Percentiles rank a stretch among this genome's conserved stretches.
These are phyloP conservation scores for Graphium colonna DNA, from an alignment of 2,888 invertebrate species.

Conservation along the genomic window DNA sequence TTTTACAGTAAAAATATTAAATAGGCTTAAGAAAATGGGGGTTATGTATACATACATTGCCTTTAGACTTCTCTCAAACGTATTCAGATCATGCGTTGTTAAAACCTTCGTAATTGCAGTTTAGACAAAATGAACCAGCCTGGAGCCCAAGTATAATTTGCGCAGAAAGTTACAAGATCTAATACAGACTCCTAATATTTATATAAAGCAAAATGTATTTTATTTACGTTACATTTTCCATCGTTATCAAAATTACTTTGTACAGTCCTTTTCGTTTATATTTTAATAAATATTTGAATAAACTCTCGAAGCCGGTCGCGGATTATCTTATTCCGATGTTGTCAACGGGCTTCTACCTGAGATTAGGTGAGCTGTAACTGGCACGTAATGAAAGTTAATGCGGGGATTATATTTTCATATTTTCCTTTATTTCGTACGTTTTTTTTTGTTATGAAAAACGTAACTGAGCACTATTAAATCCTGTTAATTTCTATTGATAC, in stretches of 20 bases:
- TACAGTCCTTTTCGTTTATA: slow-evolving; percentile 6
- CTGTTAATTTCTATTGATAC: too few relatives aligned
- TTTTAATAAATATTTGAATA: slow-evolving; percentile 24
- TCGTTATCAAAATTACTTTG: background rate
- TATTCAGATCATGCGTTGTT: too few relatives aligned
- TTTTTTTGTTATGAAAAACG: too few relatives aligned
- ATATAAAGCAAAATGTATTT: background rate
- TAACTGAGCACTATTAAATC: too few relatives aligned
- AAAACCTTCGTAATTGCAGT: background rate
- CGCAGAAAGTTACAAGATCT: too few relatives aligned
- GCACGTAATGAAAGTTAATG: background rate
- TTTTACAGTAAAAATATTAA: too few relatives aligned
- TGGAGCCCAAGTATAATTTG: background rate
- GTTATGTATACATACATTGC: too few relatives aligned
- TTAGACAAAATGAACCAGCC: background rate
- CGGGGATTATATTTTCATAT: background rate
- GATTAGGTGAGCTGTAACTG: slow-evolving; percentile 9
- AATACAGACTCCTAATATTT: background rate
- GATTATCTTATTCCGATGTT: slow-evolving; percentile 19
- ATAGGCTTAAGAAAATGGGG: too few relatives aligned
- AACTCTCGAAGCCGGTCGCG: slow-evolving; percentile 16
- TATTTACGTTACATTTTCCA: background rate
- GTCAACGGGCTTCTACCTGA: background rate
- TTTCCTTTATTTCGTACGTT: background rate
- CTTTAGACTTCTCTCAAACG: too few relatives aligned